Evolutionary conservation across 2,888 invertebrate genomes (phyloP).

Genomic region (Diachrysia chrysitis): DNA sequence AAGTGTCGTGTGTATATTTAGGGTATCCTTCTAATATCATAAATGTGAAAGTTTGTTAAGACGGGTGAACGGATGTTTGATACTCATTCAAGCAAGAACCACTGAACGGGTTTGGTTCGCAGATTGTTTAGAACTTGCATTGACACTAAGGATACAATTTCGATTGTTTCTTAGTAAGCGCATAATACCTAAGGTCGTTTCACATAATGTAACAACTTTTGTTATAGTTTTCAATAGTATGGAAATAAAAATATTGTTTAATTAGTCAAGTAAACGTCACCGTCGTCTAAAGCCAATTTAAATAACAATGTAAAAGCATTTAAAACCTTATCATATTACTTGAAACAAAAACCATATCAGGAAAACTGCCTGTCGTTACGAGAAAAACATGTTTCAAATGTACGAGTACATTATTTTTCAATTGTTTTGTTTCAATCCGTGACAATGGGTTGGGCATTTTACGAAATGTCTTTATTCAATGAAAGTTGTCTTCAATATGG

Average conservation of each 20-base stretch:
- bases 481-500: too few species aligned
- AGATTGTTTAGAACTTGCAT: too few species aligned
- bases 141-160: too few species aligned
- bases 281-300: neutral
- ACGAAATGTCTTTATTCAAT: neutral
- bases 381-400: conserved; percentile 6
- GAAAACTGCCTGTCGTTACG: neutral
- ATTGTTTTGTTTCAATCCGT: neutral
- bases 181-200: too few species aligned
- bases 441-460: neutral
- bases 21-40: too few species aligned
- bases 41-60: too few species aligned
- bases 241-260: too few species aligned
- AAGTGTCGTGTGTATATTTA: too few species aligned
- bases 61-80: too few species aligned
- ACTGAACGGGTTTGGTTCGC: too few species aligned
- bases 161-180: too few species aligned
- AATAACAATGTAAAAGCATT: neutral
- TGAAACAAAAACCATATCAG: neutral
- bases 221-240: neutral
- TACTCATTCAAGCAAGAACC: too few species aligned
- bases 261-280: neutral
- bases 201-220: neutral
- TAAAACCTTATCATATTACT: neutral
- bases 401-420: neutral